These are phyloP conservation scores for human (Homo sapiens) DNA, from an alignment of 2,113 vertebrate species.

Conservation along the genomic window DNA sequence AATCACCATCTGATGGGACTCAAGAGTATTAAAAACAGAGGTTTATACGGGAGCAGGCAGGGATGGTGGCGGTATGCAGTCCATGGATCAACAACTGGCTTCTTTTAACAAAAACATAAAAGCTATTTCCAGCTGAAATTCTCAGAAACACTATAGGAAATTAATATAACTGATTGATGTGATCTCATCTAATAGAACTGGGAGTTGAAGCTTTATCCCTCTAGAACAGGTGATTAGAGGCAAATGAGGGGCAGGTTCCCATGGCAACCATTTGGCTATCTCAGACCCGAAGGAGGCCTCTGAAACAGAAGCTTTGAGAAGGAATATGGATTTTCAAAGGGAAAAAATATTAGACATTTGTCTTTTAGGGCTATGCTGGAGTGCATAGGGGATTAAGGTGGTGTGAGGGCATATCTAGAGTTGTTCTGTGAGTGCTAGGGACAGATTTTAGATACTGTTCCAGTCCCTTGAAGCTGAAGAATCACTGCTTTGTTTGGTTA, in stretches of 20 bases:
- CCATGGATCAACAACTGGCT: slow-evolving; percentile 13
- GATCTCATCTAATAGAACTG: slow-evolving; percentile 67
- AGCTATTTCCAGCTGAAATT: slow-evolving; percentile 66
- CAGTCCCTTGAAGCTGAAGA: neutral
- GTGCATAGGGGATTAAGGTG: neutral
- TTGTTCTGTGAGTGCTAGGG: neutral
- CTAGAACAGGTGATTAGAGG: slow-evolving; percentile 71
- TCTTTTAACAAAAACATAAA: slow-evolving; percentile 59
- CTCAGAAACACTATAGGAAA: slow-evolving; percentile 72
- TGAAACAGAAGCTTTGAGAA: slow-evolving; percentile 50
- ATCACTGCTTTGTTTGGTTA: neutral
- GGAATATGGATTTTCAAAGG: slow-evolving; percentile 25
- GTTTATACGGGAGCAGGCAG: neutral
- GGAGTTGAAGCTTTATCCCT: slow-evolving; percentile 68
- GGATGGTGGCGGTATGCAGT: neutral
- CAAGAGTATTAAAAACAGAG: neutral
- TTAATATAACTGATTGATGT: slow-evolving; percentile 71
- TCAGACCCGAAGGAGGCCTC: slow-evolving; percentile 56
- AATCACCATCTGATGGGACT: neutral
- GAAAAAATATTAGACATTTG: slow-evolving; percentile 25
- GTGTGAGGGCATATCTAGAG: neutral
- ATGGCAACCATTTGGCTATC: slow-evolving; percentile 68
- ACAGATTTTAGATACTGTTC: neutral
- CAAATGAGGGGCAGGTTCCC: slow-evolving; percentile 70
- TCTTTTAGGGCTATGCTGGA: neutral